Base-by-base conservation (phyloP, 1,140 invertebrate genomes). In the Brachionus manjavacas region DNA sequence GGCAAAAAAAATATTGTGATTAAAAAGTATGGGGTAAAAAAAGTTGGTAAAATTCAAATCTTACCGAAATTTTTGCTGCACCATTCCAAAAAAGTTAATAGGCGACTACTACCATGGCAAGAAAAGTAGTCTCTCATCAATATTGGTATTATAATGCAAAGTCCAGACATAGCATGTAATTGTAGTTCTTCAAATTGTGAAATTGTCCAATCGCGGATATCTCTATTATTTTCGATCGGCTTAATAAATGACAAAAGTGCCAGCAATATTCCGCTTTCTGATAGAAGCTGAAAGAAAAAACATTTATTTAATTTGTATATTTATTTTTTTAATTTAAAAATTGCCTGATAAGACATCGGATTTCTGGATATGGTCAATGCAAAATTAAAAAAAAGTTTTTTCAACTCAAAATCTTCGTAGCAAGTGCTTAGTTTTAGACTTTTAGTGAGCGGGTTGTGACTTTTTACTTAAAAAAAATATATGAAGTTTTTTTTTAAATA, bases 331-430 rank as follows among this genome's bases (percentile, higher is more conserved):
- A 35, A 35, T 7, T 35, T 35, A 35, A 35, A 35, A 23, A 41
- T 52, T 86, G 90, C 89, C 11, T 87, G 87, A 20, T 89, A 84
- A 8, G 86, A 86, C 28, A 86, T 86, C 0, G 86, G 84, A 74
- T 90, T 87, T 84, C 87, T 87, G 79, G 87, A 87, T 6, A 90
- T 85, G 4, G 88, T 86, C 2, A 88, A 87, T 31, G 90, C 85
- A 49, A 89, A 87, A 83, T 88, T 89, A 70, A 89, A 87, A 16
- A 90, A 86, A 9, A 90, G 85, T 83, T 89, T 90, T 86, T 89
- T 89, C 83, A 90, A 72, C 85, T 90, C 89, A 87, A 90, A 90
- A 85, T 90, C 89, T 86, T 90, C 89, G 86, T 89, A 88, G 84
- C 86, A 89, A 46, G 86, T 87, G 79, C 85, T 85, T 12, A 90